Conservation (phyloP, 1,140 invertebrate genomes). For the Cotesia vestalis region DNA sequence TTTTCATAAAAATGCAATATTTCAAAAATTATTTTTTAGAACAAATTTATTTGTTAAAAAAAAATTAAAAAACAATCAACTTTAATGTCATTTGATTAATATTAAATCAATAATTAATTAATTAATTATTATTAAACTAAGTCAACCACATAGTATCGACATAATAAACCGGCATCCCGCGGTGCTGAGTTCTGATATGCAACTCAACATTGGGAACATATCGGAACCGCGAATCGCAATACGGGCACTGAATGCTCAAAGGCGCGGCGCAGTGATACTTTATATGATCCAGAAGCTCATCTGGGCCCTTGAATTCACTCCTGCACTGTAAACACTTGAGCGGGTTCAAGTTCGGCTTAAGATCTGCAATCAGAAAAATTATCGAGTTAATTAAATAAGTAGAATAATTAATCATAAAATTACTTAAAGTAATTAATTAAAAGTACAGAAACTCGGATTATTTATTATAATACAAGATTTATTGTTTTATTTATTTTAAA, state of each 20-base stretch:
- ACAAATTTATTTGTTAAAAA: no score
- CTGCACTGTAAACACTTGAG: constrained; percentile 53
- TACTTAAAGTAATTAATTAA: not conserved
- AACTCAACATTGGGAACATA: constrained; percentile 39
- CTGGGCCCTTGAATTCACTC: constrained; percentile 50
- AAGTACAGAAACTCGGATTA: no score
- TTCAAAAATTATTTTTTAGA: no score
- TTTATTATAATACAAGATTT: no score
- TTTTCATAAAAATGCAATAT: no score
- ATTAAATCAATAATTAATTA: not conserved
- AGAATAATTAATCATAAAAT: not conserved
- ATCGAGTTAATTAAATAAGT: not conserved
- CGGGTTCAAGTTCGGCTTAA: no score
- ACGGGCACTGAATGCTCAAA: constrained; percentile 38
- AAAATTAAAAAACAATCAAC: no score
- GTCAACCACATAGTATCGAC: constrained; percentile 19
- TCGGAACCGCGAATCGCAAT: constrained; percentile 46
- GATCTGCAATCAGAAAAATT: constrained; percentile 18
- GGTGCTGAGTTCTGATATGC: constrained; percentile 41
- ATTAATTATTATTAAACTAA: not conserved
- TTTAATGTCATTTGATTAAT: no score
- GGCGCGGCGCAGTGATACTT: constrained; percentile 36
- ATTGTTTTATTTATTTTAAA: constrained; percentile 34
- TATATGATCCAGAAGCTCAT: constrained; percentile 43
- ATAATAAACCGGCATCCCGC: constrained; percentile 31